A percentile compares a stretch with the other conserved stretches of the same genome.
phyloP scores from a whole-genome alignment of 2,113 vertebrate genomes.

The Gallinago media region DNA sequence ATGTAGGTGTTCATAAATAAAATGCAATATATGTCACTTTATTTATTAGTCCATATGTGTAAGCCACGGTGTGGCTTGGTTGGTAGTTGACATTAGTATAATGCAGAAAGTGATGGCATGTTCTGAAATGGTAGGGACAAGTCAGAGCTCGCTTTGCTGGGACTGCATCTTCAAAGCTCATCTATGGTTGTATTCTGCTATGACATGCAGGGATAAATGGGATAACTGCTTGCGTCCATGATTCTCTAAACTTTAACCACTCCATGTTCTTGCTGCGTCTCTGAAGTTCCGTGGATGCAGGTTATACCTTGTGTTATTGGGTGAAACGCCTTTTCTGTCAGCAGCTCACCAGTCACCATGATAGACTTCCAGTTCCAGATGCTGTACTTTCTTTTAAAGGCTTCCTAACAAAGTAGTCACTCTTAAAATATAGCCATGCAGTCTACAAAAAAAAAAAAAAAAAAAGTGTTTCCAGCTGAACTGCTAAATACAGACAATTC shows the following conservation, averaged over 20 bases:
- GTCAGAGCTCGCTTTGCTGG: background rate
- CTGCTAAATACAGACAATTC: background rate
- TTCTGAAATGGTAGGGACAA: background rate
- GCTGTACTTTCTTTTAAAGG: background rate
- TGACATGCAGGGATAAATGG: background rate
- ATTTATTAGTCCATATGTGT: background rate
- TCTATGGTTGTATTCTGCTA: background rate
- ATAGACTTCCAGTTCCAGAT: background rate
- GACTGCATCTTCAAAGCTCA: background rate
- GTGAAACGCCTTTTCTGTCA: background rate
- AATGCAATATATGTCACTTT: background rate
- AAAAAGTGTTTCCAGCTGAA: background rate
- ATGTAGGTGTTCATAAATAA: background rate
- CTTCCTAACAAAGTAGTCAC: background rate
- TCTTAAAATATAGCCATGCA: background rate
- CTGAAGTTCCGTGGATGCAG: background rate
- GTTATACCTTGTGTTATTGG: background rate
- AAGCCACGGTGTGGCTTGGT: background rate
- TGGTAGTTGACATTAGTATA: accelerated
- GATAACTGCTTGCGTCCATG: background rate
- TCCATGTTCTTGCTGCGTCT: background rate
- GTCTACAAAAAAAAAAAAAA: background rate
- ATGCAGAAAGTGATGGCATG: background rate
- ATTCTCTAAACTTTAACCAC: background rate
- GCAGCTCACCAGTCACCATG: background rate